phyloP scores from a whole-genome alignment of 1,140 invertebrate genomes.

The Drosophila parabipectinata region DNA sequence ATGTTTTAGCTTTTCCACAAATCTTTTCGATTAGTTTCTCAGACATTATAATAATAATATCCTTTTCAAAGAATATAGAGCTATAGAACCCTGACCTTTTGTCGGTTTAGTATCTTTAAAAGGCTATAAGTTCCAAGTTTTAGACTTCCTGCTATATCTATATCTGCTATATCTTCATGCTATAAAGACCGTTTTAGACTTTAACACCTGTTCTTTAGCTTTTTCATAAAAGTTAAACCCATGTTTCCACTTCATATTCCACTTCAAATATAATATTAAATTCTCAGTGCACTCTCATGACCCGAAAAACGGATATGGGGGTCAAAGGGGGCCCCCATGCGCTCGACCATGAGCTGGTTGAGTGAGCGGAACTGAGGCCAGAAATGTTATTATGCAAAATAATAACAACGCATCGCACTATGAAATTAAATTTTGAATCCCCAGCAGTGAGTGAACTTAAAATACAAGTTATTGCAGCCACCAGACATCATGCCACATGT shows the following conservation, averaged over 20 bases:
- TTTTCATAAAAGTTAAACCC: neutral
- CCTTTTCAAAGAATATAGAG: neutral
- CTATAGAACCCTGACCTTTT: no score
- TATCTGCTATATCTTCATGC: no score
- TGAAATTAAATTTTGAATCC: conserved; percentile 81
- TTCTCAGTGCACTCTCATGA: neutral
- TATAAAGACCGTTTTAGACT: no score
- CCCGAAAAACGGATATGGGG: neutral
- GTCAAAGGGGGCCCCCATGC: neutral
- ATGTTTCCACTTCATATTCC: neutral
- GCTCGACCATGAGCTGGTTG: conserved; percentile 1
- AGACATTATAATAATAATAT: no score
- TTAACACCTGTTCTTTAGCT: neutral
- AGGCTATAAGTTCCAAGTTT: no score
- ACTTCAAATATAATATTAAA: neutral
- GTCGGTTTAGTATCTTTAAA: no score
- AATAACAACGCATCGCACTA: conserved; percentile 82
- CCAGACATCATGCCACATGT: conserved; percentile 16
- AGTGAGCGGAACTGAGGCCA: conserved; percentile 30
- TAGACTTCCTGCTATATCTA: no score
- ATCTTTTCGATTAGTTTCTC: no score
- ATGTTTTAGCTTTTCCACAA: no score
- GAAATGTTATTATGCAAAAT: conserved; percentile 82
- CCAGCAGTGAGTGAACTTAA: conserved; percentile 81
- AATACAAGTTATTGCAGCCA: conserved; percentile 77